Evolutionary conservation across 2,888 invertebrate species (phyloP), one percentile per base, ranked within the genome.

Genomic region (Saturnia japonica): DNA sequence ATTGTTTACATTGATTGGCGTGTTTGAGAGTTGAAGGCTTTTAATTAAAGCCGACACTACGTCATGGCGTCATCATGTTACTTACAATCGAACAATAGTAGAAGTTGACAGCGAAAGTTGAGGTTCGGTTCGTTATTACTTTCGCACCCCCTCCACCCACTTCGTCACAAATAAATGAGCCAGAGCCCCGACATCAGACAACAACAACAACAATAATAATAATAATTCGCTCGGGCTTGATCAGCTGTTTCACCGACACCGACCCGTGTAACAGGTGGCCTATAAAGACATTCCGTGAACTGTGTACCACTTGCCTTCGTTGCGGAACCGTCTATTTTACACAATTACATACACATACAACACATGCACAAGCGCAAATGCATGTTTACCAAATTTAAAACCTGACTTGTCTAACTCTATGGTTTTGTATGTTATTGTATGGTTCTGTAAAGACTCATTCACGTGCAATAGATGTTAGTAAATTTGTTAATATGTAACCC

Each of bases 211-310:
- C 12, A 54, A 54, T 54, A 54, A 89, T 88, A 90, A 90, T 91
- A 93, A 93, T 94, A 92, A 93, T 93, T 92, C 88, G 90, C 84
- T 85, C 85, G 89, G 88, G 88, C 87, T 83, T 89, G 90, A 93
- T 94, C 94, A 94, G 94, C 94, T 94, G 94, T 91, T 92, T 86
- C 81, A 87, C 86, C 91, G 88, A 88, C 91, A 91, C 91, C 89
- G 92, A 91, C 90, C 91, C 91, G 88, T 88, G 91, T 93, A 94
- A 94, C 94, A 94, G 94, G 94, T 94, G 94, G 94, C 89, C 93
- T 91, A 92, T 94, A 94, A 94, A 94, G 94, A 93, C 93, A 93
- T 93, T 92, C 93, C 91, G 92, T 94, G 92, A 94, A 94, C 88
- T 92, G 88, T 92, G 89, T 89, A 89, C 90, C 90, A 90, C 89